Conservation (phyloP, 2,797 vertebrate species). For the Sebastes umbrosus region DNA sequence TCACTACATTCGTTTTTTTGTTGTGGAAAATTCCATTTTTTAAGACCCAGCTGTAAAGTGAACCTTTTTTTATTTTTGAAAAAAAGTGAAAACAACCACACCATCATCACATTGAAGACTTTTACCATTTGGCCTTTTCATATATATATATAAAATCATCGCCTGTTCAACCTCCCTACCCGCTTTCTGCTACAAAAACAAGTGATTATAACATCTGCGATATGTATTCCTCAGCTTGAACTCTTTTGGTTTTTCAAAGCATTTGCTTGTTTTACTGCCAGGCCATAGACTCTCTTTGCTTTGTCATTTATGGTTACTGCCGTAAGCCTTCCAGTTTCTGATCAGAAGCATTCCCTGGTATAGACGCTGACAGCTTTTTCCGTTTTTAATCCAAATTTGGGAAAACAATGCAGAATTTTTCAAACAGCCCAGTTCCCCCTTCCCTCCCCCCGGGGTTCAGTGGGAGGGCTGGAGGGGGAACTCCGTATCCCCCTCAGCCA, state of each 20-base stretch:
- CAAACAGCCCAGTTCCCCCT: slow-evolving; percentile 80
- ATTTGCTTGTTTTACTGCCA: slow-evolving; percentile 67
- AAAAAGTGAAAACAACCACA: slow-evolving; percentile 14
- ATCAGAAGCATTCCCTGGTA: slow-evolving; percentile 68
- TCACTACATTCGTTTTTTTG: slow-evolving; percentile 10
- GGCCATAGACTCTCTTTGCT: slow-evolving; percentile 49
- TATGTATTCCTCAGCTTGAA: slow-evolving; percentile 59
- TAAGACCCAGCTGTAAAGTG: slow-evolving; percentile 26
- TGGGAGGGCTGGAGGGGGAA: slow-evolving; percentile 75
- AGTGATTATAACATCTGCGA: slow-evolving; percentile 46
- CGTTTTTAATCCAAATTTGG: slow-evolving; percentile 49
- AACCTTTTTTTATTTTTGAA: slow-evolving; percentile 14
- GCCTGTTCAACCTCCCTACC: slow-evolving; percentile 16
- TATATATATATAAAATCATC: slow-evolving; percentile 21
- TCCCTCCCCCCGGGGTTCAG: slow-evolving; percentile 80
- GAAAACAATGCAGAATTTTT: slow-evolving; percentile 86
- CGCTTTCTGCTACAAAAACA: slow-evolving; percentile 41
- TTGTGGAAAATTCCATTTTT: slow-evolving; percentile 36
- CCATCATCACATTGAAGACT: slow-evolving; percentile 36
- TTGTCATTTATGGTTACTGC: slow-evolving; percentile 67
- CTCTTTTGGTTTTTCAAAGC: slow-evolving; percentile 55
- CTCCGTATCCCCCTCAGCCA: slow-evolving; percentile 79
- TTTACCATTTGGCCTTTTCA: slow-evolving; percentile 60
- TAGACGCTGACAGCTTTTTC: slow-evolving; percentile 58
- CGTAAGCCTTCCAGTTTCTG: slow-evolving; percentile 59